phyloP scores from a whole-genome alignment of 2,113 vertebrate species.

The Sprattus sprattus region DNA sequence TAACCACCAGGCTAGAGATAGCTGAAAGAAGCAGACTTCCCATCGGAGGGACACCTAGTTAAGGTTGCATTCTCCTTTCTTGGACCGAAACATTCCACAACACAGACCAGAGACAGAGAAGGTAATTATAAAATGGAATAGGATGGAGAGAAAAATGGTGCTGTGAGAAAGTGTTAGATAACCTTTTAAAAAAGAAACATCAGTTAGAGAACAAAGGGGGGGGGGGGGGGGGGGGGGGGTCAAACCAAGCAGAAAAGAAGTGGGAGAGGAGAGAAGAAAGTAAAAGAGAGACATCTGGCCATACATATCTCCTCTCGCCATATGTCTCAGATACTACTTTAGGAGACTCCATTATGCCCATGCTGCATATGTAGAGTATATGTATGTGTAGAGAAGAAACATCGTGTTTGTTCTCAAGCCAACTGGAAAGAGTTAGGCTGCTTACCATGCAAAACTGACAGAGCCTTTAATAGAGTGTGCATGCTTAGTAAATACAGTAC shows the following conservation, averaged over 20 bases:
- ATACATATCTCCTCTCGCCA: no score
- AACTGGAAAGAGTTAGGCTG: no score
- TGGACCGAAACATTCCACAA: not conserved
- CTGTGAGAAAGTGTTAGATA: not conserved
- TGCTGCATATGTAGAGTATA: no score
- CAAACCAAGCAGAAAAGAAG: not conserved
- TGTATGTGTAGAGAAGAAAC: no score
- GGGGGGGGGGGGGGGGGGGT: not conserved
- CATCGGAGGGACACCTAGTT: not conserved
- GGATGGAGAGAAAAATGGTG: not conserved
- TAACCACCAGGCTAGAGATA: not conserved
- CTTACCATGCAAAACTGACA: not conserved
- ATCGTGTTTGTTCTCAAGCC: no score
- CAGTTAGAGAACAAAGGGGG: no score
- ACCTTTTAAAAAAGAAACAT: not conserved
- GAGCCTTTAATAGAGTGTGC: not conserved
- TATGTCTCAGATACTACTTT: no score
- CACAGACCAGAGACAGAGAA: not conserved
- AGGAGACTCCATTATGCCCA: no score
- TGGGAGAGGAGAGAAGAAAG: not conserved
- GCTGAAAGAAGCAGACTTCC: not conserved
- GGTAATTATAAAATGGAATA: not conserved
- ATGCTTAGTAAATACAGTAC: not conserved
- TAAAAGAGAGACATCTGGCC: not conserved
- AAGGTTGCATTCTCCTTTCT: not conserved